These are phyloP conservation scores for Aleiodes testaceus DNA, from an alignment of 2,888 invertebrate genomes.

Conservation along the genomic window DNA sequence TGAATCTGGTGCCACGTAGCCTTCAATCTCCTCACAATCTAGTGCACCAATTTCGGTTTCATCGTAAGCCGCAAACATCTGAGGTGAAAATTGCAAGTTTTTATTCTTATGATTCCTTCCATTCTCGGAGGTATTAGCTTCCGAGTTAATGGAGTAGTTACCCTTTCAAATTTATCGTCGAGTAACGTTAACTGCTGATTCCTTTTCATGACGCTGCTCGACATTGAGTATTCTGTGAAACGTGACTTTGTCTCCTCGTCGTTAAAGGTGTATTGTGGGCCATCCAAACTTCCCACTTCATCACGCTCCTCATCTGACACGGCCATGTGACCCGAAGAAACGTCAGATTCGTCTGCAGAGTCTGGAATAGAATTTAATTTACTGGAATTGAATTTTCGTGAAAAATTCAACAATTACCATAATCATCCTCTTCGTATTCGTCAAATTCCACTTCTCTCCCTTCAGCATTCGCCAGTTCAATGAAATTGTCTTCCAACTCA, in stretches of 20 bases:
- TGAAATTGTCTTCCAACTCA: slow-evolving; percentile 93
- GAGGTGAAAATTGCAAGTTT: slow-evolving; percentile 51
- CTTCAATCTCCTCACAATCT: slow-evolving; percentile 93
- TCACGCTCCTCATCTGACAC: slow-evolving; percentile 70
- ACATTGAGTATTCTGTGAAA: slow-evolving; percentile 95
- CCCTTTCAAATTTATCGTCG: slow-evolving; percentile 88
- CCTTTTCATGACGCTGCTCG: slow-evolving; percentile 89
- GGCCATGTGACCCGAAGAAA: slow-evolving; percentile 59
- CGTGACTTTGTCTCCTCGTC: slow-evolving; percentile 89
- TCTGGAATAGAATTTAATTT: background rate
- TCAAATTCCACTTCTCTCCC: slow-evolving; percentile 68
- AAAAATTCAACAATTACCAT: slow-evolving; percentile 47
- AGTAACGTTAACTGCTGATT: slow-evolving; percentile 87
- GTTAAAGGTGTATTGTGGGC: slow-evolving; percentile 72
- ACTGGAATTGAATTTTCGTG: background rate
- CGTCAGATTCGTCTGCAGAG: slow-evolving; percentile 61
- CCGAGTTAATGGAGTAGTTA: background rate
- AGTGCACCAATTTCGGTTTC: slow-evolving; percentile 91
- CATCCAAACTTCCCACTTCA: slow-evolving; percentile 73
- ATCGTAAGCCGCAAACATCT: slow-evolving; percentile 88
- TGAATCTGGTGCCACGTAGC: slow-evolving; percentile 80
- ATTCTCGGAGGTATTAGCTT: too few relatives aligned
- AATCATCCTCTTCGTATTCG: slow-evolving; percentile 69
- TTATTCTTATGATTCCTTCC: too few relatives aligned
- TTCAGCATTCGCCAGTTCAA: slow-evolving; percentile 83